These are phyloP conservation scores for Hippolais icterina DNA, from an alignment of 2,113 vertebrate genomes.

Conservation along the genomic window DNA sequence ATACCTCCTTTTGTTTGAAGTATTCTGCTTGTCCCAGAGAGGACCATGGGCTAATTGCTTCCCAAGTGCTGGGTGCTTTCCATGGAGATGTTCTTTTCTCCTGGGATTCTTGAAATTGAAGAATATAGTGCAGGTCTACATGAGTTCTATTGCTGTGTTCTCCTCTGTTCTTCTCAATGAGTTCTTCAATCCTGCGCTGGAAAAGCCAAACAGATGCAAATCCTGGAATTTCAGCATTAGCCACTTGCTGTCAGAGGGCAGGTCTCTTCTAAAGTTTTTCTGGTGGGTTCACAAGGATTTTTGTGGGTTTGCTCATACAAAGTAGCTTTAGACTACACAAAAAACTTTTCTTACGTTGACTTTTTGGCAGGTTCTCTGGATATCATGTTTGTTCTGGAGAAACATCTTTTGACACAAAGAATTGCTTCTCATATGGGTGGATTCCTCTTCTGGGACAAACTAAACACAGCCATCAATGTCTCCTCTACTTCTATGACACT, in stretches of 20 bases:
- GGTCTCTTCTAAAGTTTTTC: background rate
- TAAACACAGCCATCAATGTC: background rate
- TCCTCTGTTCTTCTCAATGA: background rate
- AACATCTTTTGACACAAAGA: background rate
- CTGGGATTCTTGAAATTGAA: background rate
- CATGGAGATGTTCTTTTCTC: background rate
- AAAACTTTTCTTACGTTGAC: rapidly evolving
- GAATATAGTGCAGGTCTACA: rapidly evolving
- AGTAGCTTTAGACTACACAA: background rate
- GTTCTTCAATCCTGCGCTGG: background rate
- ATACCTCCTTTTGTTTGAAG: background rate
- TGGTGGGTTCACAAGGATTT: background rate
- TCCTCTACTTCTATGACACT: background rate
- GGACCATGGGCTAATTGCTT: background rate
- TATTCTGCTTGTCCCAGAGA: background rate
- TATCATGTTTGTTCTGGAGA: background rate
- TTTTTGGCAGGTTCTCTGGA: background rate
- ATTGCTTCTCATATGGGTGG: background rate
- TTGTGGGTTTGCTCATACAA: background rate
- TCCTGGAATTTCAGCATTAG: background rate
- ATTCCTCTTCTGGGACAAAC: background rate
- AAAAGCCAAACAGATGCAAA: background rate
- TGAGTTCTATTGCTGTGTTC: background rate
- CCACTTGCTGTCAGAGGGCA: background rate
- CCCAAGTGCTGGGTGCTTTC: background rate